Conservation (phyloP, 2,797 vertebrate genomes). For the Jordanella pulchra region DNA sequence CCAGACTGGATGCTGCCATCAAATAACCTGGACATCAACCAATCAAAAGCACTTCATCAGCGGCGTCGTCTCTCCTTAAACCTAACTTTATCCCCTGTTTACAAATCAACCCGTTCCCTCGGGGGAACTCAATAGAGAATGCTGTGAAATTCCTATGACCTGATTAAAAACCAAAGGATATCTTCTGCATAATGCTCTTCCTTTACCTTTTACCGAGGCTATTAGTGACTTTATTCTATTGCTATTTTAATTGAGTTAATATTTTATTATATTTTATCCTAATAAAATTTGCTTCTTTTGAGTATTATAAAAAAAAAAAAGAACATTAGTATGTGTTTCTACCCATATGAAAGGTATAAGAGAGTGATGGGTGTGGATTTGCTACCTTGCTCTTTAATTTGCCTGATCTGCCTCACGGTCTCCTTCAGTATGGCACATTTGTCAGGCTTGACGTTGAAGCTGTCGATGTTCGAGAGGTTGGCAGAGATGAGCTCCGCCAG, state of each 20-base stretch:
- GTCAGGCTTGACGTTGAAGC: conserved; percentile 99
- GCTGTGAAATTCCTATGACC: neutral
- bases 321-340: neutral
- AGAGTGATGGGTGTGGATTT: neutral
- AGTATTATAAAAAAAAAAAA: neutral
- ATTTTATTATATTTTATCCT: too few relatives aligned
- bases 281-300: neutral
- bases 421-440: conserved; percentile 99
- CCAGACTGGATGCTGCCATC: conserved; percentile 39
- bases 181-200: too few relatives aligned
- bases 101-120: conserved; percentile 9
- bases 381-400: conserved; percentile 99
- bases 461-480: conserved; percentile 98
- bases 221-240: neutral
- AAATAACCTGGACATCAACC: conserved; percentile 58
- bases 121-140: neutral
- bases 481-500: conserved; percentile 98
- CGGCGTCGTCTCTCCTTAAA: conserved; percentile 54
- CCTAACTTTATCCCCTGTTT: conserved; percentile 27
- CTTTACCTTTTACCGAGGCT: neutral
- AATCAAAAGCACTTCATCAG: conserved; percentile 60
- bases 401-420: conserved; percentile 97
- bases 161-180: neutral
- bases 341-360: neutral
- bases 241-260: neutral